Evolutionary conservation across 2,113 vertebrate genomes (phyloP).

Genomic region (Motacilla tschutschensis): DNA sequence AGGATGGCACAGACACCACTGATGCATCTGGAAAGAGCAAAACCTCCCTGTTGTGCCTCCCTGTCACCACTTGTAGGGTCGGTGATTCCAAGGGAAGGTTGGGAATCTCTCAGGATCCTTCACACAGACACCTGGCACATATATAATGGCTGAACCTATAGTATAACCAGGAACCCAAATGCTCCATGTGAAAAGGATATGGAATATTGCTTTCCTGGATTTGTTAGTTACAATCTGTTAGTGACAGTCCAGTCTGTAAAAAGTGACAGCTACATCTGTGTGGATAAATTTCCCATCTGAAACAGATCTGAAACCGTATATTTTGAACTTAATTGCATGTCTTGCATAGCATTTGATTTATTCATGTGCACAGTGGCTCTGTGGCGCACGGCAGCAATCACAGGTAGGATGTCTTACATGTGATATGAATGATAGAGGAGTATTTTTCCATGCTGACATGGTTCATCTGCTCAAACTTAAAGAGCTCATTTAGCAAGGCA

Average conservation of each 20-base stretch:
- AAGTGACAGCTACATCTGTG: not conserved
- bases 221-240: not conserved
- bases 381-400: accelerated
- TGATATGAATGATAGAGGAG: not conserved
- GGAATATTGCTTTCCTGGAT: not conserved
- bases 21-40: not conserved
- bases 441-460: not conserved
- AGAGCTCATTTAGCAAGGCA: not conserved
- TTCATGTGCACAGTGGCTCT: not conserved
- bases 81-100: not conserved
- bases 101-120: not conserved
- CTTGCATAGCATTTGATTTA: not conserved
- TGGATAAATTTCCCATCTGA: not conserved
- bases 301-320: not conserved
- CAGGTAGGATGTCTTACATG: not conserved
- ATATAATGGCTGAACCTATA: accelerated
- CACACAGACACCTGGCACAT: not conserved
- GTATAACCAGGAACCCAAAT: not conserved
- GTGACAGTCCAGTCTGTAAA: not conserved
- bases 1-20: not conserved
- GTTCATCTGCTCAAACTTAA: not conserved
- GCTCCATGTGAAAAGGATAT: not conserved
- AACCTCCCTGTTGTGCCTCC: not conserved
- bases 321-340: not conserved
- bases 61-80: not conserved